Evolutionary conservation across 2,888 invertebrate genomes (phyloP).

Genomic region (Acronicta alni): DNA sequence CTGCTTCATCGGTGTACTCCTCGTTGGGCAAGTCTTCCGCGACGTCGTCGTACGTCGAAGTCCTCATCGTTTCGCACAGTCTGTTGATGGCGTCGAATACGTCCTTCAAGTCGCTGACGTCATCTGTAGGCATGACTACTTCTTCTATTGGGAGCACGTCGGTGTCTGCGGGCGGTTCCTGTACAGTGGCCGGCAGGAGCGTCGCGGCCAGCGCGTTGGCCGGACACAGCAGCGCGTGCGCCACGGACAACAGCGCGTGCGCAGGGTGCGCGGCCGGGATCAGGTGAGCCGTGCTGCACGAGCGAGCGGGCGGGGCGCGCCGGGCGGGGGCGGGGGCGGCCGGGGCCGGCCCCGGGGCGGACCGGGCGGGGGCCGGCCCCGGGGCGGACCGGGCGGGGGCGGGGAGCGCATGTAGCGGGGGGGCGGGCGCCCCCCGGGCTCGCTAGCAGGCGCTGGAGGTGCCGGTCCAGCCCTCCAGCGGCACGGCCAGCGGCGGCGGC

Average conservation of each 20-base stretch:
- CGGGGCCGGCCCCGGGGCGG: slow-evolving; percentile 44
- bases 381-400: slow-evolving; percentile 18
- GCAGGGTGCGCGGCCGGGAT: slow-evolving; percentile 63
- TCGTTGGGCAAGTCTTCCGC: slow-evolving; percentile 28
- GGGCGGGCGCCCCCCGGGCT: slow-evolving; percentile 78
- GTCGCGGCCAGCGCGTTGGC: slow-evolving; percentile 69
- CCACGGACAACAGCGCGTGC: slow-evolving; percentile 69
- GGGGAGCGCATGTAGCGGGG: slow-evolving; percentile 42
- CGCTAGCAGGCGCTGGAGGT: slow-evolving; percentile 88
- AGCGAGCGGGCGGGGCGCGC: slow-evolving; percentile 58
- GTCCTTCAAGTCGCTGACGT: slow-evolving; percentile 82
- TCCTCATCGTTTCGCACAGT: slow-evolving; percentile 85
- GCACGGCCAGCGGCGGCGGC: slow-evolving; percentile 89
- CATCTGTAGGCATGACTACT: slow-evolving; percentile 71
- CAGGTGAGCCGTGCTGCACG: slow-evolving; percentile 72
- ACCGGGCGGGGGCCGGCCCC: slow-evolving; percentile 31
- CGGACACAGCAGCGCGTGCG: slow-evolving; percentile 78
- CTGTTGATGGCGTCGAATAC: slow-evolving; percentile 86
- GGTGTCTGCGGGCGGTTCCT: slow-evolving; percentile 54
- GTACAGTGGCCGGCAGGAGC: slow-evolving; percentile 31
- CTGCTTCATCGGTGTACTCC: slow-evolving; percentile 34
- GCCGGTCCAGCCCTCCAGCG: slow-evolving; percentile 89
- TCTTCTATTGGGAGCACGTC: slow-evolving; percentile 72
- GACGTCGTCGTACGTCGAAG: slow-evolving; percentile 72
- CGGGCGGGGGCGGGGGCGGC: slow-evolving; percentile 25